phyloP scores from a whole-genome alignment of 2,888 invertebrate genomes.

The Cephus sareptanus region DNA sequence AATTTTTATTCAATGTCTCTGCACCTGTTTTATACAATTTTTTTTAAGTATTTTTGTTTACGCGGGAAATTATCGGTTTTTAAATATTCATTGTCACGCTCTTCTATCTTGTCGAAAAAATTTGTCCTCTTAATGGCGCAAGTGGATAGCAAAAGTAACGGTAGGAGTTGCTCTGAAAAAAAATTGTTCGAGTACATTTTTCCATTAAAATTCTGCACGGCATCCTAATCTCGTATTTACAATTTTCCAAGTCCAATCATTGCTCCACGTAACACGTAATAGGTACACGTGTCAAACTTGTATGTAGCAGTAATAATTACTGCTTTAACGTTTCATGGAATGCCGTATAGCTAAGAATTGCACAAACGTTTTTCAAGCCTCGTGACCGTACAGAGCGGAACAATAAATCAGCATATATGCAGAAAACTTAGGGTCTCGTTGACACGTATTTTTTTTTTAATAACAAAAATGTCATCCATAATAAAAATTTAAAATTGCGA shows the following conservation, averaged over 20 bases:
- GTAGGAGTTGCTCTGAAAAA: neutral
- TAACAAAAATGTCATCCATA: neutral
- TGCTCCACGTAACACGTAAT: neutral
- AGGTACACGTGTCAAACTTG: neutral
- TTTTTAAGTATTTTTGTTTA: neutral
- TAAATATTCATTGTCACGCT: neutral
- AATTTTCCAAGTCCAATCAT: neutral
- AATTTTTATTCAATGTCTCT: neutral
- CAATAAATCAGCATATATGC: neutral
- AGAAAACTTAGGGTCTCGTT: neutral
- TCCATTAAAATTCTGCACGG: neutral
- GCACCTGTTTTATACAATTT: neutral
- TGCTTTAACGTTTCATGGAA: neutral
- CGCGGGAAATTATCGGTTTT: neutral
- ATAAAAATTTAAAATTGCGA: neutral
- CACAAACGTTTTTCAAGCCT: neutral
- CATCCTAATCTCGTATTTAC: neutral
- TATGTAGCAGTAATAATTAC: neutral
- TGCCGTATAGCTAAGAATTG: neutral
- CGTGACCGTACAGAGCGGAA: neutral
- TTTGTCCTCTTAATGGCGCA: neutral
- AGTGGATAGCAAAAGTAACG: neutral
- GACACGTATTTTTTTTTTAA: neutral
- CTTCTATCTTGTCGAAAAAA: neutral
- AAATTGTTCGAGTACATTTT: neutral